Base-by-base conservation (phyloP, 2,797 vertebrate genomes). In the Bradypus variegatus region DNA sequence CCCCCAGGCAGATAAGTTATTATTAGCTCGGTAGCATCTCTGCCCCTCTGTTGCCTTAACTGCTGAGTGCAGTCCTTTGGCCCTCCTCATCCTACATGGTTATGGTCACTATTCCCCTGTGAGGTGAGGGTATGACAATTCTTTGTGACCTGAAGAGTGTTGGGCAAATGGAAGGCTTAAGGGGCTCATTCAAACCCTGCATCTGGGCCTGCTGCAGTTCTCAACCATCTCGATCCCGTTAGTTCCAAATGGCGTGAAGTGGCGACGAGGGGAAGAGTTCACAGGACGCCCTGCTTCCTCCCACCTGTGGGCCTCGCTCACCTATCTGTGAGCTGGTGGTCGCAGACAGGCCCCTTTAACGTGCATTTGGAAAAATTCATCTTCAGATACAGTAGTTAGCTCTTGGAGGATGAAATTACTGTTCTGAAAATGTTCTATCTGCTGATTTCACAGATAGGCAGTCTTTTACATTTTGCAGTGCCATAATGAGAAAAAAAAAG, bases 341-440 rank as follows among this genome's bases (percentile, higher is more conserved):
- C 70, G 21, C 55, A 69, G 25, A 21, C 55, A 76, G 65, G 18
- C 29, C 25, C 50, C 65, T 70, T 58, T 48, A 84, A 11, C 19
- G n/a, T 60, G 95, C 93, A 31, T 60, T 83, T 94, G 94, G 94
- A 97, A 96, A 96, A 96, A 96, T 93, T 62, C 77, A 89, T 96
- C 93, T 96, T 94, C 95, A 96, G 96, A 95, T 94, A 93, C 72
- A 94, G 77, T 93, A 94, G 96, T 94, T 95, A 96, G 96, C 93
- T 96, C 91, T 95, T 90, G 82, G 83, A 93, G 76, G n/a, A 93
- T 95, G 95, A 96, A 94, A 94, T 96, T 95, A 94, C 93, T 83
- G 75, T 96, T 96, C 91, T 95, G 82, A 96, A 96, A 91, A 96
- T 96, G 95, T 94, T 96, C 94, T 93, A 94, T 96, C 95, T 96